phyloP scores from a whole-genome alignment of 2,888 invertebrate genomes.

The Tetheella fluctuosa region DNA sequence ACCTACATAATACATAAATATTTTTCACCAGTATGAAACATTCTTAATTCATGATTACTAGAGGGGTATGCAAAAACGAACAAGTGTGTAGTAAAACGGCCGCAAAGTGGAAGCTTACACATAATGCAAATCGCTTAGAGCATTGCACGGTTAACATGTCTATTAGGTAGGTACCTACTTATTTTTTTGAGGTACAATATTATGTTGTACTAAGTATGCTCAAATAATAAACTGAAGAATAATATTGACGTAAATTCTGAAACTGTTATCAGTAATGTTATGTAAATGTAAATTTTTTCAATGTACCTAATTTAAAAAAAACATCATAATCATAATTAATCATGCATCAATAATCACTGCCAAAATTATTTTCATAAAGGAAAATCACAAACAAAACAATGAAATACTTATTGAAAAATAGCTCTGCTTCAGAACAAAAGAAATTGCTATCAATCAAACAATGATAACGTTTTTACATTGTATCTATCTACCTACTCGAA shows the following conservation, averaged over 20 bases:
- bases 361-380: too few species aligned
- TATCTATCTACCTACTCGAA: too few species aligned
- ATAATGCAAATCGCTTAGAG: constrained; percentile 54
- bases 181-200: not conserved
- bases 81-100: constrained; percentile 55
- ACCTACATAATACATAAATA: constrained; percentile 9
- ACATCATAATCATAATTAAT: too few species aligned
- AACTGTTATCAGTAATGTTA: too few species aligned
- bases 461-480: not conserved
- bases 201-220: not conserved
- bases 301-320: too few species aligned
- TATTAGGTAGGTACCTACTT: constrained; percentile 7
- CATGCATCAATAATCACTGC: too few species aligned
- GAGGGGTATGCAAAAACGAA: constrained; percentile 58
- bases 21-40: constrained; percentile 32
- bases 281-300: too few species aligned
- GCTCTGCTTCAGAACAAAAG: too few species aligned
- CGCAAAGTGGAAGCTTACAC: constrained; percentile 64
- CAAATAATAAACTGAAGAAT: not conserved
- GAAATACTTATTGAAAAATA: too few species aligned
- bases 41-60: constrained; percentile 52
- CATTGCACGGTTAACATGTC: constrained; percentile 30
- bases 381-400: not conserved
- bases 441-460: not conserved
- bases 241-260: not conserved